Percentiles rank a stretch among this genome's conserved stretches.
phyloP scores from a whole-genome alignment of 1,140 invertebrate genomes.

The Heliothis subflexa region DNA sequence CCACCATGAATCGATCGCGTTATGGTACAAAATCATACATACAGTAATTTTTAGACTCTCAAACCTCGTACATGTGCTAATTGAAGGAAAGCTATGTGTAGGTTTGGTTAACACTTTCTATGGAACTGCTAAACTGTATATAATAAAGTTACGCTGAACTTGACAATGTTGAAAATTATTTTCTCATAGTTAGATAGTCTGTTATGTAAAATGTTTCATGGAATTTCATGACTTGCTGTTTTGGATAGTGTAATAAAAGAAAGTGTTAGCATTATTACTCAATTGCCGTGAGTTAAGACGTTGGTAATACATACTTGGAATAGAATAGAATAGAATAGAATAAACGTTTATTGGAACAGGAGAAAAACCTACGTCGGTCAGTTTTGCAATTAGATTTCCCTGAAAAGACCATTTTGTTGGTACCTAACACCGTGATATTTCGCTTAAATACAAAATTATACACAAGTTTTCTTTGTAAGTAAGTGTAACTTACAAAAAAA shows the following conservation, averaged over 20 bases:
- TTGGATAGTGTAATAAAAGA: conserved; percentile 6
- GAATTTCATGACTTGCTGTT: conserved; percentile 4
- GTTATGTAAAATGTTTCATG: conserved; percentile 24
- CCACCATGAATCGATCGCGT: conserved; percentile 1
- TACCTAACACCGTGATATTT: no score
- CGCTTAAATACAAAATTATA: no score
- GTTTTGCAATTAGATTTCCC: no score
- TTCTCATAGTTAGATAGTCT: neutral
- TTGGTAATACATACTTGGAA: no score
- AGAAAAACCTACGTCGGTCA: no score
- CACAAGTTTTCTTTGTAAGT: no score
- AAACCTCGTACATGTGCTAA: conserved; percentile 36
- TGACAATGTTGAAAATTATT: conserved; percentile 51
- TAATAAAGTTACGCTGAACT: conserved; percentile 53
- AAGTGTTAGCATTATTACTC: neutral
- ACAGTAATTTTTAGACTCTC: conserved; percentile 32
- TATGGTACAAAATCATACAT: conserved; percentile 7
- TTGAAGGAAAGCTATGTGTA: conserved; percentile 40
- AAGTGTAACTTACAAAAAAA: no score
- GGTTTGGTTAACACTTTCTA: conserved; percentile 41
- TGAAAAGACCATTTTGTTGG: no score
- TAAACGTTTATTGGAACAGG: no score
- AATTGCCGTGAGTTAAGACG: neutral
- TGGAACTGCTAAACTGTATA: conserved; percentile 30
- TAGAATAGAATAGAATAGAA: no score